Conservation (phyloP, 35 echinoderm and acorn worm species). For the Diadema setosum region DNA sequence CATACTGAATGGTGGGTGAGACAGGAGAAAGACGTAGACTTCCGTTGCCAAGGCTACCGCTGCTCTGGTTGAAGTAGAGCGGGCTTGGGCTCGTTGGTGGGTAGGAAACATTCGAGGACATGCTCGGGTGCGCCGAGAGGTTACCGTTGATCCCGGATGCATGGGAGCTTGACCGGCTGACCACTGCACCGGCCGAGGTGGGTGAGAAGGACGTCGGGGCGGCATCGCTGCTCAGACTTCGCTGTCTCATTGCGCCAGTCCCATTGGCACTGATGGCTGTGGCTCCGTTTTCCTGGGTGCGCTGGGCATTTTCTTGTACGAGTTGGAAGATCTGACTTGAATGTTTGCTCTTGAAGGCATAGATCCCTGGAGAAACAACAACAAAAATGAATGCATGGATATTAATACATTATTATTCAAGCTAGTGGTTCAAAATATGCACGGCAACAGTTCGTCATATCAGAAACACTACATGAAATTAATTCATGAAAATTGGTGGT, state of each 20-base stretch:
- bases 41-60: not conserved
- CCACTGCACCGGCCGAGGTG: not conserved
- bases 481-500: no score
- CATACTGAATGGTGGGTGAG: conserved; percentile 2
- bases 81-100: not conserved
- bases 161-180: not conserved
- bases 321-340: conserved; percentile 74
- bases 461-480: no score
- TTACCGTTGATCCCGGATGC: not conserved
- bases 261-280: not conserved
- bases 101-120: not conserved
- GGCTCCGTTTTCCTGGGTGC: not conserved
- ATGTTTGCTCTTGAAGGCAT: conserved; percentile 94
- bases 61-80: not conserved
- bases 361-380: conserved; percentile 61
- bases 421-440: no score
- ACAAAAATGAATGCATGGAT: no score
- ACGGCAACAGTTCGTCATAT: no score
- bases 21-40: not conserved
- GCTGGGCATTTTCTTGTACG: conserved; percentile 80
- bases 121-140: not conserved
- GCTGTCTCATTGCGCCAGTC: not conserved
- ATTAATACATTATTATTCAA: no score
- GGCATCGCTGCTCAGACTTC: not conserved
- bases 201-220: not conserved